Evolutionary conservation across 2,797 vertebrate genomes (phyloP).

Genomic region (Chaetodon trifasciatus): DNA sequence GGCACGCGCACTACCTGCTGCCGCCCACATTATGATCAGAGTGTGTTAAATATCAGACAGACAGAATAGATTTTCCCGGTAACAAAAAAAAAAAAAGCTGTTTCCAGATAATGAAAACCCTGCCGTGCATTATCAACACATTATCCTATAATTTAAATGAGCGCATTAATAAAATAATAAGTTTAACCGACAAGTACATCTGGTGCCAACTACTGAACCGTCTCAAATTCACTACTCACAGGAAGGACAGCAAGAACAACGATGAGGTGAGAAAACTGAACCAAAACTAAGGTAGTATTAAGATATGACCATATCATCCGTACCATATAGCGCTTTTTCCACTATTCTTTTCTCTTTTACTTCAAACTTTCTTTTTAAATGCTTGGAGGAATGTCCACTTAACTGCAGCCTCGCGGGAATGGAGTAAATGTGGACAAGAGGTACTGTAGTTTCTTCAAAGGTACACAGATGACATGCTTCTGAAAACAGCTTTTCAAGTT

Average conservation of each 20-base stretch:
- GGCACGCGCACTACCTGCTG: too few relatives aligned
- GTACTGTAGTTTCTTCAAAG: not conserved
- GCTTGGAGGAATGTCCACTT: not conserved
- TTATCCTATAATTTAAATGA: too few relatives aligned
- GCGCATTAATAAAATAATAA: too few relatives aligned
- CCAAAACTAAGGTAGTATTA: constrained; percentile 22
- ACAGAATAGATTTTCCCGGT: too few relatives aligned
- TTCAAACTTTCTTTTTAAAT: not conserved
- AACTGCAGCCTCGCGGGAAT: constrained; percentile 11
- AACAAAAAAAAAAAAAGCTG: too few relatives aligned
- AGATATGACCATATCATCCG: constrained; percentile 34
- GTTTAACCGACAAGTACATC: too few relatives aligned
- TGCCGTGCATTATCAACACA: too few relatives aligned
- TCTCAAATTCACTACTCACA: constrained; percentile 50
- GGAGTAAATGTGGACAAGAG: constrained; percentile 8
- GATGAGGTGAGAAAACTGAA: constrained; percentile 18
- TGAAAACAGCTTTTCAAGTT: not conserved
- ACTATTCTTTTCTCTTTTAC: not conserved
- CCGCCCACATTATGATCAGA: too few relatives aligned
- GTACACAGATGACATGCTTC: constrained; percentile 13
- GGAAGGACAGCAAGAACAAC: constrained; percentile 42
- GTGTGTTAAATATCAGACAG: too few relatives aligned
- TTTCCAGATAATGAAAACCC: too few relatives aligned
- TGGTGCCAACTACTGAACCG: not conserved
- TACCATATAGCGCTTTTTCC: not conserved